phyloP scores from a whole-genome alignment of 2,888 invertebrate genomes.

The Tupiocoris notatus region DNA sequence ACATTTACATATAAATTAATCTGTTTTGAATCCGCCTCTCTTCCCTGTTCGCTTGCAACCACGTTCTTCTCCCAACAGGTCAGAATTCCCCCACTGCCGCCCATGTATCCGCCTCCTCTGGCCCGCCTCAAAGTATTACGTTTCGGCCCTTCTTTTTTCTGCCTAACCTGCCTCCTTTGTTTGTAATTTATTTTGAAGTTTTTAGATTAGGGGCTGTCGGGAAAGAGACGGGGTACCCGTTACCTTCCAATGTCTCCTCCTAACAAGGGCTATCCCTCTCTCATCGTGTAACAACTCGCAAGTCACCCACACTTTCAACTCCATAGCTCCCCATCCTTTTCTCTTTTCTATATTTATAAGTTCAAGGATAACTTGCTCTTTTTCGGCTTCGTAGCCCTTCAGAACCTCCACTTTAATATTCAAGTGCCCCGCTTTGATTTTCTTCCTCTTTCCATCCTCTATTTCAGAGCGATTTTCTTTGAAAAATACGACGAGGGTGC shows the following conservation, averaged over 20 bases:
- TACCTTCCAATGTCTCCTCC: neutral
- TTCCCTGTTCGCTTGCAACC: neutral
- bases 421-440: constrained; percentile 37
- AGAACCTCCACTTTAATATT: constrained; percentile 31
- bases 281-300: neutral
- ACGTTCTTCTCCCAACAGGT: constrained; percentile 3
- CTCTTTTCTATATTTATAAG: constrained; percentile 20
- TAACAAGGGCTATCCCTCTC: neutral
- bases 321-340: neutral
- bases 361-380: constrained; percentile 23
- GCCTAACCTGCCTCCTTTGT: constrained; percentile 30
- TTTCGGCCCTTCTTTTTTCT: neutral
- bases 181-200: constrained; percentile 39
- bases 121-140: neutral
- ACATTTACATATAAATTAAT: constrained; percentile 46
- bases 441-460: constrained; percentile 3
- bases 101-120: neutral
- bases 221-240: neutral
- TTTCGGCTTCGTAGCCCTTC: constrained; percentile 1
- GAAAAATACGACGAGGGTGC: neutral
- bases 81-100: neutral
- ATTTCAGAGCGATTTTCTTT: neutral
- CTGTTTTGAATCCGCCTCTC: constrained; percentile 41
- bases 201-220: constrained; percentile 28
- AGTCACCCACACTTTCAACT: neutral